Evolutionary conservation across 2,888 invertebrate species (phyloP), one percentile per base, ranked within the genome.

Genomic region (Helicoverpa assulta): DNA sequence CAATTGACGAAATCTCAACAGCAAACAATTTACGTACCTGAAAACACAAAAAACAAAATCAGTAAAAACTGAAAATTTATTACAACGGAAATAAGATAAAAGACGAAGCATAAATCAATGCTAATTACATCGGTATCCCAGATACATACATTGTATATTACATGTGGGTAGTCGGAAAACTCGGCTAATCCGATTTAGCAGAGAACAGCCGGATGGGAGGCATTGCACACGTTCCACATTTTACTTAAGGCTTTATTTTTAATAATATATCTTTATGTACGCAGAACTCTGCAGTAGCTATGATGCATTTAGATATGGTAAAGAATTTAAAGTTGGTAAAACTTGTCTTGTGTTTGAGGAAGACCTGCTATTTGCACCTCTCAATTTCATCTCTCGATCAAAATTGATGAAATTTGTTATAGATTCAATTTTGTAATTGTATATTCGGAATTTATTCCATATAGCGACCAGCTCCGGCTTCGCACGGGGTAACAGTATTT

Each of bases 11-110:
- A 8, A 10, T n/a, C 43, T 0, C 43, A n/a, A 70, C 19, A 79
- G 43, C 54, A 5, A 33, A 18, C 40, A 60, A 18, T 18, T 0
- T 53, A 78, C 78, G 47, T 79, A 79, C 81, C 81, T 80, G 78
- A 40, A 79, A 79, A 66, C 12, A 80, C 1, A 67, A 8, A 68
- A 58, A 54, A 0, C 16, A 12, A 21, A 12, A 59, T 55, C 14
- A 56, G 10, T 40, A n/a, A 19, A 4, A 14, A 26, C 56, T 8
- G 5, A 52, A 52, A 29, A 12, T 43, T 16, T 2, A n/a, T 47
- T 5, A 0, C 5, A 19, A 12, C 26, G 43, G 40, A 43, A 54
- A 4, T 21, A 51, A 51, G 7, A 14, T 19, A 19, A n/a, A 19
- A n/a, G 8, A 14, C 16, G 18, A 19, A 19, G n/a, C 12, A 19